Evolutionary conservation across 2,888 invertebrate genomes (phyloP), one percentile per base, ranked within the genome.

Genomic region (Andrena marginata): DNA sequence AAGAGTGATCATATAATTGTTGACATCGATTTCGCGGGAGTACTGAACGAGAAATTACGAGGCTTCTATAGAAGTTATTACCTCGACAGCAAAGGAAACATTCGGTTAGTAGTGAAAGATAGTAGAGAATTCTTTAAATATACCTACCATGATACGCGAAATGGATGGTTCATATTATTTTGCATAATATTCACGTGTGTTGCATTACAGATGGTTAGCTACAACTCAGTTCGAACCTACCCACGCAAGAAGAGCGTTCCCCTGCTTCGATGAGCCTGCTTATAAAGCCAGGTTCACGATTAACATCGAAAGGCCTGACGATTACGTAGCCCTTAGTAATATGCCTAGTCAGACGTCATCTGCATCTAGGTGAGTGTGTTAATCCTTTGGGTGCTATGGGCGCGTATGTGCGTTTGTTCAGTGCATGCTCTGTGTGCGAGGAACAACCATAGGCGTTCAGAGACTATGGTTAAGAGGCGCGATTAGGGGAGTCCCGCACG

Each of bases 211-310:
- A 16, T 95, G 95, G 91, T 85, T 94, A 23, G 96, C 96, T 0
- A 95, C 96, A 0, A 97, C 97, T 0, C 97, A 97, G 89, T 97
- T 97, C 90, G 95, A 97, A 93, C 95, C 96, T 0, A 95, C 96
- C 1, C 94, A 96, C 77, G 97, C 97, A 0, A 95, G 97, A 26
- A 95, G 94, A 85, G 97, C 96, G 0, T 97, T 98, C 92, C 97
- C 97, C 31, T 96, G 97, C 89, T 97, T 97, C 89, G 97, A 97
- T 90, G 97, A 97, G 85, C 96, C 93, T 5, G 75, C 86, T 0
- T 91, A 89, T 56, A 93, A 93, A 82, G 91, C 93, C 6, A 82
- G 16, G 0, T 93, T 92, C 33, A 80, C 62, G 0, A 84, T 93
- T 26, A 77, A 88, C 42, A 91, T 93, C 8, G 82, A 89, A 49